Percentiles rank a stretch among this genome's conserved stretches.
These are phyloP conservation scores for Astropecten irregularis DNA, from an alignment of 53 echinoderm and acorn worm genomes.

Conservation along the genomic window DNA sequence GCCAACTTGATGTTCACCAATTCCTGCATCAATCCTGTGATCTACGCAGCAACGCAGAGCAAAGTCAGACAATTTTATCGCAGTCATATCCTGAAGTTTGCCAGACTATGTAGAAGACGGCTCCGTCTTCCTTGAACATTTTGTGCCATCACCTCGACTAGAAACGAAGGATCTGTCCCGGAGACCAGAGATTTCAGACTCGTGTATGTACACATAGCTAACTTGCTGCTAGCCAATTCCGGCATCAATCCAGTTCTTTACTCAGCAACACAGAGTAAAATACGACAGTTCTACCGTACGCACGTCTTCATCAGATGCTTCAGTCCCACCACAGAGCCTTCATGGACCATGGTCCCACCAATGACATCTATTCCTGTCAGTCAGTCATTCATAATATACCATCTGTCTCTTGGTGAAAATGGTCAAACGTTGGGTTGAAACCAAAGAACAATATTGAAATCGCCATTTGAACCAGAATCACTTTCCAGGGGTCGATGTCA, in stretches of 20 bases:
- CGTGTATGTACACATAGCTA: conserved; percentile 39
- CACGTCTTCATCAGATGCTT: neutral
- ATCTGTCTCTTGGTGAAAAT: no score
- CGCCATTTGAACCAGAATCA: no score
- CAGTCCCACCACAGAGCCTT: no score
- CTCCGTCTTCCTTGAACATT: neutral
- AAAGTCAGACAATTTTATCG: conserved; percentile 36
- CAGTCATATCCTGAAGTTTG: neutral
- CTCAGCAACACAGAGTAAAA: conserved; percentile 40
- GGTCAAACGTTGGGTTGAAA: no score
- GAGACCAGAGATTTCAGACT: neutral
- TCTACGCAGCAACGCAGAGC: conserved; percentile 40
- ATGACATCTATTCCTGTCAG: no score
- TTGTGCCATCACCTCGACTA: neutral
- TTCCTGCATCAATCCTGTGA: conserved; percentile 37
- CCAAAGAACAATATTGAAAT: no score
- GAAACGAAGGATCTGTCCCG: neutral
- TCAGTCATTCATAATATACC: no score
- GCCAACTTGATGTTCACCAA: conserved; percentile 36
- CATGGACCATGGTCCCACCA: no score
- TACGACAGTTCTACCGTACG: conserved; percentile 25
- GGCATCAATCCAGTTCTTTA: conserved; percentile 38
- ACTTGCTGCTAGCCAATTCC: conserved; percentile 28
- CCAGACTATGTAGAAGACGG: no score
- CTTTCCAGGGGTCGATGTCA: no score